These are phyloP conservation scores for Lepisosteus osseus DNA, from an alignment of 2,113 vertebrate species.

Conservation along the genomic window DNA sequence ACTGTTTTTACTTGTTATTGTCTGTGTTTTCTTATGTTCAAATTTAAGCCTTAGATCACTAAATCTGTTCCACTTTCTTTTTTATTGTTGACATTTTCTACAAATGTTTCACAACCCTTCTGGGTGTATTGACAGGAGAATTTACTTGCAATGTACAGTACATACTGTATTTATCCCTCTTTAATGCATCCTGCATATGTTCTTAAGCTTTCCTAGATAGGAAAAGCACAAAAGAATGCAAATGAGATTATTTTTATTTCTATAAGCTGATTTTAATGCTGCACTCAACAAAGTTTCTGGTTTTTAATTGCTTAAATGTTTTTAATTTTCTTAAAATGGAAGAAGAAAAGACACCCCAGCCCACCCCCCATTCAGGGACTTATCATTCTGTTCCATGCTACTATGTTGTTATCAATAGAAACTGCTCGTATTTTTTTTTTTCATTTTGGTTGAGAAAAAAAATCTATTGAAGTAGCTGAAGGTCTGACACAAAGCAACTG, in stretches of 20 bases:
- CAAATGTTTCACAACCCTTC: background rate
- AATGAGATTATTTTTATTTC: background rate
- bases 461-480: constrained; percentile 58
- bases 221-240: background rate
- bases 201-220: background rate
- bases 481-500: constrained; percentile 56
- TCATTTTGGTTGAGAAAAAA: constrained; percentile 47
- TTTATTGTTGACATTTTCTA: background rate
- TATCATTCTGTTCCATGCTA: constrained; percentile 1
- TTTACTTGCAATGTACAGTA: background rate
- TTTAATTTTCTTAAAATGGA: background rate
- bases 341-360: background rate
- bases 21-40: background rate
- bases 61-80: background rate
- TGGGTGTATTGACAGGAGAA: background rate
- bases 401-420: background rate
- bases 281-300: background rate
- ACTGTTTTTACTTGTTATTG: background rate
- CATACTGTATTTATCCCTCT: too few relatives aligned
- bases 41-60: background rate
- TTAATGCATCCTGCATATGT: background rate
- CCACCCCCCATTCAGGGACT: background rate
- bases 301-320: background rate
- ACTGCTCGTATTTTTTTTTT: constrained; percentile 2
- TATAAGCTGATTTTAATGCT: background rate